phyloP scores from a whole-genome alignment of 2,888 invertebrate genomes.

The Argyresthia albistria region DNA sequence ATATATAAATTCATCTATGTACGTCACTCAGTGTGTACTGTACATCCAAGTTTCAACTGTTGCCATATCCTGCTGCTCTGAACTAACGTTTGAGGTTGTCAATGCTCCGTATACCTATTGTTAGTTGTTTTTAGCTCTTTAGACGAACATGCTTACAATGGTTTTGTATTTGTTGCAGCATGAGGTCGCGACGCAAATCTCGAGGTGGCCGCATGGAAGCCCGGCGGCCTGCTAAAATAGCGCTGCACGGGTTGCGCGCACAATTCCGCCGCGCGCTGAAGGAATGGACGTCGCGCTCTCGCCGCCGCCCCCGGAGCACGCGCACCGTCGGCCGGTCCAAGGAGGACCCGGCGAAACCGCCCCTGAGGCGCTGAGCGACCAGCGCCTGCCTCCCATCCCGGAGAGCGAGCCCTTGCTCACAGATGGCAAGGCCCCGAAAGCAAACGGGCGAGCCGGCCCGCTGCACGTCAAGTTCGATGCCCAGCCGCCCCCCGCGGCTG shows the following conservation, averaged over 20 bases:
- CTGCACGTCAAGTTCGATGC: constrained; percentile 75
- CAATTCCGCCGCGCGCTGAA: constrained; percentile 47
- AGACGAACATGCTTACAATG: too few relatives aligned
- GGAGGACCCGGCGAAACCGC: constrained; percentile 58
- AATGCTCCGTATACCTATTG: too few relatives aligned
- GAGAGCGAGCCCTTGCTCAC: constrained; percentile 54
- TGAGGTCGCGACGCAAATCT: constrained; percentile 61
- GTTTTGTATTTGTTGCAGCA: constrained; percentile 33
- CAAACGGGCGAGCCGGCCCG: constrained; percentile 39
- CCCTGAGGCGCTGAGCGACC: constrained; percentile 41
- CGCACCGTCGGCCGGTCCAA: constrained; percentile 54
- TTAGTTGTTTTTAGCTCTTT: too few relatives aligned
- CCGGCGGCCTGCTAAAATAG: constrained; percentile 53
- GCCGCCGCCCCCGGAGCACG: constrained; percentile 51
- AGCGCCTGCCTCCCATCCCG: constrained; percentile 48
- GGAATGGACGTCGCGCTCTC: constrained; percentile 60
- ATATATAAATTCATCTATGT: too few relatives aligned
- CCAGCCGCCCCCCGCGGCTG: constrained; percentile 49
- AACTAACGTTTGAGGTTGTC: too few relatives aligned
- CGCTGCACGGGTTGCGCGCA: constrained; percentile 55
- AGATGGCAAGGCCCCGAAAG: constrained; percentile 22
- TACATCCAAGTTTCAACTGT: too few relatives aligned
- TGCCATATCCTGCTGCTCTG: too few relatives aligned
- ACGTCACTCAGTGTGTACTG: too few relatives aligned
- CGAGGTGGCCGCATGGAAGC: constrained; percentile 66